Evolutionary conservation across 2,888 invertebrate species (phyloP), one percentile per base, ranked within the genome.

Genomic region (Pseudococcus jackbeardsleyi): DNA sequence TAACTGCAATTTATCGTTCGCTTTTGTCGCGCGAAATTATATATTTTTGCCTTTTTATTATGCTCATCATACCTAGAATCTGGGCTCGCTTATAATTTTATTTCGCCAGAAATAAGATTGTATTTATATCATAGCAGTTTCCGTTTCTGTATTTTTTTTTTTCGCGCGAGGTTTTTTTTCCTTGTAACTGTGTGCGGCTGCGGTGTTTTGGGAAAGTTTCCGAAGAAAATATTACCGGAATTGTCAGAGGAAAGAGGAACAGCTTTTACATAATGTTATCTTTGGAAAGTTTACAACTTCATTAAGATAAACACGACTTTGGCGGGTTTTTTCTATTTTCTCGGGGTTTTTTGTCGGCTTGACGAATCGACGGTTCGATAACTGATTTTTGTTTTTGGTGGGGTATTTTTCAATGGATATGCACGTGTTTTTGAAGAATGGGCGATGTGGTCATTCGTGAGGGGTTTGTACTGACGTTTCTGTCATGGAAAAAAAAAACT

Each of bases 1-100:
- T 82, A 82, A 82, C 79, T 82, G 79, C 79, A 82, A 82, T 82
- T 82, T 82, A 82, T 82, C 79, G 79, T 82, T 82, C 79, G 79
- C 79, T 82, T 82, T 82, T 82, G 79, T 82, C 79, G 79, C 46
- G 79, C 79, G n/a, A 82, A 82, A 82, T 82, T 82, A 46, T 82
- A 82, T 82, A 82, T 82, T 82, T 82, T 82, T 82, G 79, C 79
- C 79, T 82, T 82, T 82, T 82, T 82, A 82, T 82, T 82, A 82
- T 82, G 79, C 79, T 82, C 79, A 82, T 82, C 79, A 82, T 46
- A 82, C 79, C 79, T 82, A 82, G 79, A 82, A 82, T 82, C 79
- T 82, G 79, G 79, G 79, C 79, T 46, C 79, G 79, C 79, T 82
- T 82, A 82, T 82, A 82, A 82, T 82, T 82, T 82, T 82, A 82